Conservation (phyloP, 2,888 invertebrate genomes). For the Morpho deidamia region DNA sequence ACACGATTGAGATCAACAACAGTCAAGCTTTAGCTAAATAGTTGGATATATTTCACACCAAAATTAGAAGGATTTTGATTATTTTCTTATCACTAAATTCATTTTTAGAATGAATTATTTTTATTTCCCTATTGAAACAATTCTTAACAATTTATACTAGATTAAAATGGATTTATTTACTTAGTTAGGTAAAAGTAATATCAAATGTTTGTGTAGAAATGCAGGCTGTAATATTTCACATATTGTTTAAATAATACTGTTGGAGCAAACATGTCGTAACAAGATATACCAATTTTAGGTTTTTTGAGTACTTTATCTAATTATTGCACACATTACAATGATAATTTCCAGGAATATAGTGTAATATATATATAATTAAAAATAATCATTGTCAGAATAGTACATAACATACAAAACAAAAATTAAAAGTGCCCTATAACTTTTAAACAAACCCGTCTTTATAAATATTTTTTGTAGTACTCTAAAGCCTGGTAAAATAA, state of each 20-base stretch:
- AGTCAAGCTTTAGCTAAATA: constrained; percentile 68
- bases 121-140: too few relatives aligned
- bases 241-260: constrained; percentile 5
- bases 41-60: constrained; percentile 25
- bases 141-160: too few relatives aligned
- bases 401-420: neutral
- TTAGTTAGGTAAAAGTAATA: constrained; percentile 8
- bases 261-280: constrained; percentile 22
- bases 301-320: constrained; percentile 20
- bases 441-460: too few relatives aligned
- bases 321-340: constrained; percentile 20
- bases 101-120: neutral
- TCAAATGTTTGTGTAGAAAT: constrained; percentile 16
- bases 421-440: too few relatives aligned
- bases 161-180: neutral
- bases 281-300: constrained; percentile 25
- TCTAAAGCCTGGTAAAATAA: too few relatives aligned
- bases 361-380: constrained; percentile 16
- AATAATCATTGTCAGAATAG: neutral
- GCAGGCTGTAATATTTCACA: constrained; percentile 6
- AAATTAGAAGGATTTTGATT: constrained; percentile 22
- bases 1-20: constrained; percentile 73
- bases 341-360: constrained; percentile 21
- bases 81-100: constrained; percentile 23
- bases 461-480: too few relatives aligned